phyloP scores from a whole-genome alignment of 2,888 invertebrate genomes.

The Xanthorhoe spadicearia region DNA sequence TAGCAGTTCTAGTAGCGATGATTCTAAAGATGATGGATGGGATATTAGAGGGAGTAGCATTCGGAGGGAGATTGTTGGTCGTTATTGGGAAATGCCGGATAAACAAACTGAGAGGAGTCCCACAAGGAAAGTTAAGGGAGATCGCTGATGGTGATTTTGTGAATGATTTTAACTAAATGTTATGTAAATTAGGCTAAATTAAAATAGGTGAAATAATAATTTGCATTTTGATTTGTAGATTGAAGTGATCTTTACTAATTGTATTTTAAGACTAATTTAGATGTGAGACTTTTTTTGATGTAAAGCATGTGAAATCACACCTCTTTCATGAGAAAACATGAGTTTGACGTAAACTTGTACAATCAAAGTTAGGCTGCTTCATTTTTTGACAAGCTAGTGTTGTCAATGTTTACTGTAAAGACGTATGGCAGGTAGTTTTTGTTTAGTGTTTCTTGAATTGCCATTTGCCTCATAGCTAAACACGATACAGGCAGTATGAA shows the following conservation, averaged over 20 bases:
- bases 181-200: slow-evolving; percentile 13
- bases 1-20: slow-evolving; percentile 35
- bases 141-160: slow-evolving; percentile 34
- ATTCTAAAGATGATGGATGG: slow-evolving; percentile 49
- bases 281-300: too few species aligned
- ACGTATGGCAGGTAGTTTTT: too few species aligned
- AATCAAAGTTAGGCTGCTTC: too few species aligned
- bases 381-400: too few species aligned
- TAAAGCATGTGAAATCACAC: too few species aligned
- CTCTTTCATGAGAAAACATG: too few species aligned
- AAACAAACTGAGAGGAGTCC: slow-evolving; percentile 40
- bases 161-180: slow-evolving; percentile 22
- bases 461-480: too few species aligned
- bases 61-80: slow-evolving; percentile 43
- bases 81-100: slow-evolving; percentile 55
- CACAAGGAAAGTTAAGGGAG: slow-evolving; percentile 13
- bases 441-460: too few species aligned
- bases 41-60: slow-evolving; percentile 52
- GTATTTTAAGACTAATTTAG: too few species aligned
- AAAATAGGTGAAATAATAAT: slow-evolving; percentile 1
- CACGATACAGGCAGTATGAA: too few species aligned
- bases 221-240: slow-evolving; percentile 8
- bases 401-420: too few species aligned
- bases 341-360: too few species aligned
- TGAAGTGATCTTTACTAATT: neutral